phyloP scores from a whole-genome alignment of 2,888 invertebrate genomes.

The Chymomyza fuscimana region DNA sequence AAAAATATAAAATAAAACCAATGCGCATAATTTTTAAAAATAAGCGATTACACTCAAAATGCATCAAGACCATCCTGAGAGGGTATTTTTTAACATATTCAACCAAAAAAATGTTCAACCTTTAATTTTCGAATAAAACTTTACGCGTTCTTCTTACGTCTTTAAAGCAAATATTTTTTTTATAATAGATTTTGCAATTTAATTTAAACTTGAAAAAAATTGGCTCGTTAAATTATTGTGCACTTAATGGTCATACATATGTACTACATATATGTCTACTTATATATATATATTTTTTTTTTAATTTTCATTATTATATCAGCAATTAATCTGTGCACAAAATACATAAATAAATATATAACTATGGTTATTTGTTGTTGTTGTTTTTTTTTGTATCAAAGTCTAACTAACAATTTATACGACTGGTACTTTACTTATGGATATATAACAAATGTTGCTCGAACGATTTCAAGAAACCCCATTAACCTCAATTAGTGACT shows the following conservation, averaged over 20 bases:
- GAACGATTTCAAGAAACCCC: slow-evolving; percentile 70
- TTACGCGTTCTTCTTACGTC: neutral
- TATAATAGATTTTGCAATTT: neutral
- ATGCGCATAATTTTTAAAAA: no score
- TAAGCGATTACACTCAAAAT: no score
- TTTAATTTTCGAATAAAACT: no score
- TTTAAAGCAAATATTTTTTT: neutral
- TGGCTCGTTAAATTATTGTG: neutral
- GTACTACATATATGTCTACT: no score
- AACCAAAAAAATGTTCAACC: no score
- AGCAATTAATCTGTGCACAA: neutral
- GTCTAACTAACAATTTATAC: neutral
- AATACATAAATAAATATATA: neutral
- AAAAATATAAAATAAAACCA: no score
- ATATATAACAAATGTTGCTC: slow-evolving; percentile 43
- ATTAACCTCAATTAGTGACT: slow-evolving; percentile 76
- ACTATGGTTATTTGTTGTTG: neutral
- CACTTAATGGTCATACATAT: neutral
- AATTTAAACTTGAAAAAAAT: slow-evolving; percentile 2
- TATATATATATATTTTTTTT: neutral
- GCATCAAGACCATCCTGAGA: no score
- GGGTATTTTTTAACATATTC: no score
- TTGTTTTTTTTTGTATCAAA: neutral
- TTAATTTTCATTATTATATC: neutral
- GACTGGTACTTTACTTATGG: neutral